Conservation (phyloP, 2,888 invertebrate genomes). For the Campoplex nolae region DNA sequence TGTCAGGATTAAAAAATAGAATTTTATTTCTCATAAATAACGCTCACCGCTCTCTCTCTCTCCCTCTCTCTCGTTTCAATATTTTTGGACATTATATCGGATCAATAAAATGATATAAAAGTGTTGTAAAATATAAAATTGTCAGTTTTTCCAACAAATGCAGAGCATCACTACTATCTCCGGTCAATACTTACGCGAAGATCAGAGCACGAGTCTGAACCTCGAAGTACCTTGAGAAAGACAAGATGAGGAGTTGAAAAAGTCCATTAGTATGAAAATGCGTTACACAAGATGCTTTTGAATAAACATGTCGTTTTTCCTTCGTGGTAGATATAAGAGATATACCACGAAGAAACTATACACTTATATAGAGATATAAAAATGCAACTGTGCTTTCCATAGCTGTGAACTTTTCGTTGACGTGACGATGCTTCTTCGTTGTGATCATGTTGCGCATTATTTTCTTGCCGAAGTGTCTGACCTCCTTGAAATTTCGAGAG, state of each 20-base stretch:
- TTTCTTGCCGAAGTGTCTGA: slow-evolving; percentile 58
- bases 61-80: not conserved
- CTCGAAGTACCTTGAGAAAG: slow-evolving; percentile 12
- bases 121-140: not conserved
- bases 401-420: slow-evolving; percentile 26
- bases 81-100: not conserved
- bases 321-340: not conserved
- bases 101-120: not conserved
- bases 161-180: slow-evolving; percentile 30
- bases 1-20: not conserved
- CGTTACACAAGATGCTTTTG: slow-evolving; percentile 77
- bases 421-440: slow-evolving; percentile 46
- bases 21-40: not conserved
- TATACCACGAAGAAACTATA: not conserved
- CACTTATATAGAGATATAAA: slow-evolving; percentile 4
- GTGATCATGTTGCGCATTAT: slow-evolving; percentile 66
- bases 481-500: slow-evolving; percentile 24
- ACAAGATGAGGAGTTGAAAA: slow-evolving; percentile 73
- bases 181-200: slow-evolving; percentile 24
- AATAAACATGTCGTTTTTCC: slow-evolving; percentile 77
- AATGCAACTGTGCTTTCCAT: slow-evolving; percentile 23
- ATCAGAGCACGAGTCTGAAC: slow-evolving; percentile 34
- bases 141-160: slow-evolving; percentile 17
- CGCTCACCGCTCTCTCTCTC: not conserved
- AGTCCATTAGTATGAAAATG: slow-evolving; percentile 83